phyloP scores from a whole-genome alignment of 2,113 vertebrate species.

The Neofelis nebulosa region DNA sequence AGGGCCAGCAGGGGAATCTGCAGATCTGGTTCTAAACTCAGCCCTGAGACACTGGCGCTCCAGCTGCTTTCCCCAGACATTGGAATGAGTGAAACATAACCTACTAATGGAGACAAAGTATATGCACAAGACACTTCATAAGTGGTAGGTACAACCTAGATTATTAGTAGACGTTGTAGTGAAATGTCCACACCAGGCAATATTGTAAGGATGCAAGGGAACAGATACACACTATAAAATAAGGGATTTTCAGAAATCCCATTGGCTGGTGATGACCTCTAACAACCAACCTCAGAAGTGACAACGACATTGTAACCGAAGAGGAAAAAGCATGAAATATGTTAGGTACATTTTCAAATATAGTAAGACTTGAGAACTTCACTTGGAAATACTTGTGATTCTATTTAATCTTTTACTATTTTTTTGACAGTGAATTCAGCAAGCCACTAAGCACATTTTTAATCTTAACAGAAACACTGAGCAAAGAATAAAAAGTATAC shows the following conservation, averaged over 20 bases:
- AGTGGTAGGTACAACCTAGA: neutral
- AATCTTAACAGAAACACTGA: conserved; percentile 31
- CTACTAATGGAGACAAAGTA: neutral
- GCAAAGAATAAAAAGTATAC: neutral
- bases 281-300: neutral
- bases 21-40: neutral
- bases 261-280: neutral
- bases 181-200: neutral
- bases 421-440: neutral
- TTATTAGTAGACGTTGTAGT: neutral
- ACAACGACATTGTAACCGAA: neutral
- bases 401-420: neutral
- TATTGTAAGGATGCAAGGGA: neutral
- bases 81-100: neutral
- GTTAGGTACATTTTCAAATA: neutral
- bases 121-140: neutral
- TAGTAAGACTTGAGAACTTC: neutral
- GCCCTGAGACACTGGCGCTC: neutral
- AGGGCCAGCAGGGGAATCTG: accelerated
- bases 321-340: neutral
- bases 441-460: neutral
- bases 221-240: neutral
- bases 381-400: neutral
- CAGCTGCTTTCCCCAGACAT: neutral
- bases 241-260: neutral